Base-by-base conservation (phyloP, 2,113 vertebrate species). In the rabbit (Oryctolagus cuniculus) region DNA sequence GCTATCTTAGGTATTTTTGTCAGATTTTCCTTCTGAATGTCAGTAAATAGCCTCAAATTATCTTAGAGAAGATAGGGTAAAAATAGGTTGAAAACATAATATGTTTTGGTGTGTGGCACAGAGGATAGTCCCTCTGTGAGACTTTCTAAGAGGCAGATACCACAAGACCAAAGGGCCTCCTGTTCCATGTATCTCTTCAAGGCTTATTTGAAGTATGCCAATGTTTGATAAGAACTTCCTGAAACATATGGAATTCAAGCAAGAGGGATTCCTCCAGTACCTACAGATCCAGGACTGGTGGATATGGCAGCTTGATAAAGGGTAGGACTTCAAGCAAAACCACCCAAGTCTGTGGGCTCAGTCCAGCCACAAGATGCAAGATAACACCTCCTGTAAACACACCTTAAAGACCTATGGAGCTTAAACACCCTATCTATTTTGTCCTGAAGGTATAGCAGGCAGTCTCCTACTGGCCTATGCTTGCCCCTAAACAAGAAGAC, bases 311-410 rank as follows among this genome's bases (percentile, higher is more conserved):
- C 15, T 69, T 88, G 87, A 94, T 83, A 96, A 88, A 94, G 81
- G 13, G 78, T 24, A 79, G 74, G 51, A 36, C 38, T 89, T 77
- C 49, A 78, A 93, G 90, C 67, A 74, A 95, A 92, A 97, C 44
- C n/a, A 73, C 34, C 55, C 55, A 36, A 36, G 38, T 66, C 83
- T n/a, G 87, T 38, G 82, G 64, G 10, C 72, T 90, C 58, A 86
- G 85, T 73, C 36, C 82, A 82, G 87, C n/a, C 31, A 55, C 19
- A 87, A 93, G 84, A 79, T 83, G 44, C 49, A 38, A 93, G 75
- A 70, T 77, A 93, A 85, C 29, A 80, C n/a, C 21, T 67, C 77
- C 13, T 24, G 21, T 2, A 84, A 84, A 63, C 36, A 92, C 55
- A 66, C 44, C 36, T 13, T 83, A 73, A 94, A 72, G 53, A 81